Evolutionary conservation across 30 jellyfish, hydroid and myxozoan species (phyloP), one percentile per base, ranked within the genome.

Genomic region (Pelagia noctiluca): DNA sequence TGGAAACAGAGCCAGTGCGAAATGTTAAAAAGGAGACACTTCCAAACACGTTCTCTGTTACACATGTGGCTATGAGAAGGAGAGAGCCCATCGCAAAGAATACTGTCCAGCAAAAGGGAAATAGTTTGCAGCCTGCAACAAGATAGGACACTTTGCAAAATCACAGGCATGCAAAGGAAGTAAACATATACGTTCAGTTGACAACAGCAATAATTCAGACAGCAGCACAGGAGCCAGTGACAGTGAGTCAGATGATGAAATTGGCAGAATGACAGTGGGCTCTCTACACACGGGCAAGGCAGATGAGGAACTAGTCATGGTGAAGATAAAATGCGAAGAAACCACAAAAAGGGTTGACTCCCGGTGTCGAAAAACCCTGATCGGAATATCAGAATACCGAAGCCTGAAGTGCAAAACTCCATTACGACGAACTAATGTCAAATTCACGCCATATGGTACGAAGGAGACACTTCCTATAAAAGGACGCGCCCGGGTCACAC

Each of bases 101-200:
- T 33, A 57, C 71, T 57, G 71, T 57, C 71, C 71, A 8, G 71
- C 71, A 10, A 57, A 57, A 57, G 71, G 25, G 71, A 57, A 57
- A 0, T 18, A 57, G 25, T 57, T 28, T 57, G 71, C 71, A 57
- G 71, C 71, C 71, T 57, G 71, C 71, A 57, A 57, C n/a, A 57
- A 12, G 26, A 57, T 57, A 21, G 71, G 71, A 57, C 71, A 57
- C 71, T 57, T 57, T 57, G 71, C 71, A 57, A 57, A 57, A 57
- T 57, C 71, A 57, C 26, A 57, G 71, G 71, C 71, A 57, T 57
- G 71, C 71, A 57, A 57, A 57, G n/a, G n/a, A n/a, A n/a, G n/a
- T n/a, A n/a, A n/a, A n/a, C 71, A 57, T 10, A 57, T 57, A 57
- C 71, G 71, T 57, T 57, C 71, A 57, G 71, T 57, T 12, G 71